Evolutionary conservation across 2,888 invertebrate genomes (phyloP).

Genomic region (Callosobruchus maculatus): DNA sequence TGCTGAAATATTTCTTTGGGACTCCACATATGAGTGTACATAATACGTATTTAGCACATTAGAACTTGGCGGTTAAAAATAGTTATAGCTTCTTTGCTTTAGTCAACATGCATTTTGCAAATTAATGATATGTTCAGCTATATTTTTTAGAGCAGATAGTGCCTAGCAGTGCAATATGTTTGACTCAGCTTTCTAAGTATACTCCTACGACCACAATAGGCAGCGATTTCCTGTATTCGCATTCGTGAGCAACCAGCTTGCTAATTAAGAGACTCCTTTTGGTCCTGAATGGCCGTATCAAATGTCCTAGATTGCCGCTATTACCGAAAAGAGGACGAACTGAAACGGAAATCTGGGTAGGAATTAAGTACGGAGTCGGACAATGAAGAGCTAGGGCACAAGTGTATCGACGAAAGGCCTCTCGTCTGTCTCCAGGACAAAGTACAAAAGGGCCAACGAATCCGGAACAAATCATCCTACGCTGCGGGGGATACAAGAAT

Average conservation of each 20-base stretch:
- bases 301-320: neutral
- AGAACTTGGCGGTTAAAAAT: no score
- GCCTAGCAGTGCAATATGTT: no score
- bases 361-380: constrained; percentile 1
- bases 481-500: constrained; percentile 28
- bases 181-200: no score
- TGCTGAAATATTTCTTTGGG: no score
- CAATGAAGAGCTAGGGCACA: constrained; percentile 6
- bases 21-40: no score
- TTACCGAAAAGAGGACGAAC: neutral
- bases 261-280: neutral
- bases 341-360: neutral
- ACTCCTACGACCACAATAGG: no score
- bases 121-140: no score
- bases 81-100: no score
- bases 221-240: neutral
- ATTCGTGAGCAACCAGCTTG: neutral
- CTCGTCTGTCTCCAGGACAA: neutral
- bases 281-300: neutral
- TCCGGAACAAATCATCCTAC: constrained; percentile 29
- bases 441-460: constrained; percentile 18
- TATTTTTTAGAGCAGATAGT: no score
- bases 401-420: constrained; percentile 11
- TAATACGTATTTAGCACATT: no score
- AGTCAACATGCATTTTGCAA: no score